These are phyloP conservation scores for Caenorhabditis sp. DNA, from an alignment of 2,888 invertebrate genomes.

Conservation along the genomic window DNA sequence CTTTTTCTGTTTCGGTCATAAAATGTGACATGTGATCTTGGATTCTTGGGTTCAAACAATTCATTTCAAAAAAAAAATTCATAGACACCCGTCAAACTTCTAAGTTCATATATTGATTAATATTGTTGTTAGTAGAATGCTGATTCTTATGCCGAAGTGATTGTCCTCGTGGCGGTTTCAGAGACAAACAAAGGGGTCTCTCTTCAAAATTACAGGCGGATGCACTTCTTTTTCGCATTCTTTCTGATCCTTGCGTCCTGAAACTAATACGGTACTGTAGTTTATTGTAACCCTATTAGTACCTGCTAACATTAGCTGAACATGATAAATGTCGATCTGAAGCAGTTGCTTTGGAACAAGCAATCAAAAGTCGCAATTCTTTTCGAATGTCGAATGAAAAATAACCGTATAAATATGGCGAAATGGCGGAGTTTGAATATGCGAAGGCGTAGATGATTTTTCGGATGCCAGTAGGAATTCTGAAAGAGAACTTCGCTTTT, in stretches of 20 bases:
- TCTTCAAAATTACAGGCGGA: constrained; percentile 41
- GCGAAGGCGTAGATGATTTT: constrained; percentile 85
- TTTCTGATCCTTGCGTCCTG: constrained; percentile 36
- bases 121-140: neutral
- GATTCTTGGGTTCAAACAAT: neutral
- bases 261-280: constrained; percentile 11
- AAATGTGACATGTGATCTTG: neutral
- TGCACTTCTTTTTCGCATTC: constrained; percentile 53
- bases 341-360: constrained; percentile 48
- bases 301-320: constrained; percentile 43
- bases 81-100: neutral
- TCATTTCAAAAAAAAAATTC: neutral
- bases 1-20: neutral
- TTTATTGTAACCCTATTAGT: constrained; percentile 22
- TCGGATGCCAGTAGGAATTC: constrained; percentile 61
- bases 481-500: constrained; percentile 27
- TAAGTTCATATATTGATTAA: neutral
- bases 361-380: constrained; percentile 49
- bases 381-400: constrained; percentile 65
- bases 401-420: constrained; percentile 90
- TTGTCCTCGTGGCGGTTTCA: constrained; percentile 33
- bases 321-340: constrained; percentile 47
- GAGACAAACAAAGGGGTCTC: constrained; percentile 10
- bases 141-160: constrained; percentile 28
- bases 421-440: constrained; percentile 93